Evolutionary conservation across 2,888 invertebrate species (phyloP).

Genomic region (Ophonus ardosiacus): DNA sequence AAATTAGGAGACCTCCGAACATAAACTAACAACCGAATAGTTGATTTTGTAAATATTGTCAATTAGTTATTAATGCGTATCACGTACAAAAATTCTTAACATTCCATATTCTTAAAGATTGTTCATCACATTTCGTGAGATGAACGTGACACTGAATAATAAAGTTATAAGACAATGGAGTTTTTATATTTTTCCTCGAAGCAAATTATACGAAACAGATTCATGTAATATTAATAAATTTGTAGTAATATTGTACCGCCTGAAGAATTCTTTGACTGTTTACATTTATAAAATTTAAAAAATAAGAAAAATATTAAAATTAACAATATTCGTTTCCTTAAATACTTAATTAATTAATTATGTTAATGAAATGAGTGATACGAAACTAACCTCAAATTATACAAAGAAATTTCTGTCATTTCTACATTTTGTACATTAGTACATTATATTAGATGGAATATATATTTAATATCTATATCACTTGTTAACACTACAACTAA

Average conservation of each 20-base stretch:
- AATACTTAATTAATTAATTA: too few relatives aligned
- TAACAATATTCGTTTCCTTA: too few relatives aligned
- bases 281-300: neutral
- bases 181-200: neutral
- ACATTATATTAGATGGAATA: too few relatives aligned
- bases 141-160: conserved; percentile 12
- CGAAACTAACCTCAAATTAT: too few relatives aligned
- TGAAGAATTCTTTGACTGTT: neutral
- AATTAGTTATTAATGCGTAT: neutral
- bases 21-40: neutral
- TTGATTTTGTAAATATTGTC: conserved; percentile 1
- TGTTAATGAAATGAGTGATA: too few relatives aligned
- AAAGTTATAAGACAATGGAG: conserved; percentile 13
- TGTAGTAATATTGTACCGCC: neutral
- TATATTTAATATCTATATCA: neutral
- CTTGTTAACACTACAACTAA: neutral
- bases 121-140: conserved; percentile 34
- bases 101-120: conserved; percentile 34
- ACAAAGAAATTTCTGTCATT: too few relatives aligned
- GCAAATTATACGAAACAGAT: neutral
- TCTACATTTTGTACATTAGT: too few relatives aligned
- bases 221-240: neutral
- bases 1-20: neutral
- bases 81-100: conserved; percentile 19
- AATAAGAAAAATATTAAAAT: neutral